phyloP scores from a whole-genome alignment of 2,888 invertebrate genomes.

The Caprella mutica region DNA sequence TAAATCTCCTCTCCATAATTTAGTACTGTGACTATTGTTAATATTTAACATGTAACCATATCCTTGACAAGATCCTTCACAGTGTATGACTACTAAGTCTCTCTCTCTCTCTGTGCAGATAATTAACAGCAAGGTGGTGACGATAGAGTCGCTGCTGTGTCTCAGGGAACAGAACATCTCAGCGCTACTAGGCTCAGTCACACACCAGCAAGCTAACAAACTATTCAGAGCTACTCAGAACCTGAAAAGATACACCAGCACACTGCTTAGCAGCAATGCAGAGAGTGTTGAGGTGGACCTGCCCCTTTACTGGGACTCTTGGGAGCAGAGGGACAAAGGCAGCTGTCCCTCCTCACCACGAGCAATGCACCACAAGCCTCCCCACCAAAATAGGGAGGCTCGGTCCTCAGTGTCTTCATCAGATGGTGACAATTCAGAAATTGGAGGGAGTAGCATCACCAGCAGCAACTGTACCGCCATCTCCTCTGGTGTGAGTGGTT shows the following conservation, averaged over 20 bases:
- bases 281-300: constrained; percentile 3
- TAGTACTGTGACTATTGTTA: too few species aligned
- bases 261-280: constrained; percentile 22
- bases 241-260: constrained; percentile 71
- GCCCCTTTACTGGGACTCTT: constrained; percentile 80
- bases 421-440: constrained; percentile 24
- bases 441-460: constrained; percentile 20
- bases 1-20: too few species aligned
- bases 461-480: constrained; percentile 14
- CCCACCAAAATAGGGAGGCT: constrained; percentile 37
- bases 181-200: neutral
- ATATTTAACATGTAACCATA: too few species aligned
- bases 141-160: constrained; percentile 1
- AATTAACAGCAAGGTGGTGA: too few species aligned
- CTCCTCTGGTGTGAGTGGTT: constrained; percentile 19
- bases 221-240: constrained; percentile 74
- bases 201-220: constrained; percentile 56
- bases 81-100: too few species aligned
- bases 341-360: constrained; percentile 45
- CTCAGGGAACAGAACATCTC: neutral
- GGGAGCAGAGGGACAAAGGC: constrained; percentile 51
- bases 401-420: constrained; percentile 49
- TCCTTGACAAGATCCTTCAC: too few species aligned
- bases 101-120: too few species aligned
- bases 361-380: constrained; percentile 41